Conservation (phyloP, 1,140 invertebrate species). For the Diabrotica virgifera region DNA sequence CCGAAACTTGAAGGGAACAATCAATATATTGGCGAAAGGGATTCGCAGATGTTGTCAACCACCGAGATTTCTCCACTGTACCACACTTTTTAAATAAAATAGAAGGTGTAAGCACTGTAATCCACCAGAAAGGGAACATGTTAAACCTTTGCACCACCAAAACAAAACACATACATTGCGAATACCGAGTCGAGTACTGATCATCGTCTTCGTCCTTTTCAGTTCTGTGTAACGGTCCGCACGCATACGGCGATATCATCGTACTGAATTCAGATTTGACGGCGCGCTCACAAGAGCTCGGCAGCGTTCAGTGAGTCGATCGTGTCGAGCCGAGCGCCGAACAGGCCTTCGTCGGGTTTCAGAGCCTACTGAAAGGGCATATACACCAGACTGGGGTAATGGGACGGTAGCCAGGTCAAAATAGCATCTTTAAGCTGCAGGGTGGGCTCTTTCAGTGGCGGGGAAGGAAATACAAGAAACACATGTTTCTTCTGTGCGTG, state of each 20-base stretch:
- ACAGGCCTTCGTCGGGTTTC: conserved; percentile 1
- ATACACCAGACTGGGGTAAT: conserved; percentile 17
- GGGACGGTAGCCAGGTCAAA: conserved; percentile 22
- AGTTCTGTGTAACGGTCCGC: conserved; percentile 32
- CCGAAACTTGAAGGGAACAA: background rate
- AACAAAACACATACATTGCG: conserved; percentile 19
- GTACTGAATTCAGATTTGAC: conserved; percentile 21
- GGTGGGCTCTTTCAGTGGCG: conserved; percentile 10
- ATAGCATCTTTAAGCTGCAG: conserved; percentile 21
- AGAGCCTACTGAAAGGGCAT: conserved; percentile 13
- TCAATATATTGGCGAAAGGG: conserved; percentile 1
- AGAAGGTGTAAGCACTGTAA: background rate
- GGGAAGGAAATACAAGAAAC: conserved; percentile 7
- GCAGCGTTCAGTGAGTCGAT: background rate
- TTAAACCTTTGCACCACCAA: conserved; percentile 10
- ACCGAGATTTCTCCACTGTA: background rate
- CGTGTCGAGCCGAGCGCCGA: conserved; percentile 3
- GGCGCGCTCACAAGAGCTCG: background rate
- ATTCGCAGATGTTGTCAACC: background rate
- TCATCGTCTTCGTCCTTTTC: conserved; percentile 25
- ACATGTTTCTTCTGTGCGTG: conserved; percentile 8
- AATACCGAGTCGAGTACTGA: conserved; percentile 20
- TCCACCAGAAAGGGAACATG: background rate
- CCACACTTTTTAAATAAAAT: background rate
- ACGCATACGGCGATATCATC: conserved; percentile 37